Conservation (phyloP, 2,888 invertebrate genomes). For the Alsophila aescularia region DNA sequence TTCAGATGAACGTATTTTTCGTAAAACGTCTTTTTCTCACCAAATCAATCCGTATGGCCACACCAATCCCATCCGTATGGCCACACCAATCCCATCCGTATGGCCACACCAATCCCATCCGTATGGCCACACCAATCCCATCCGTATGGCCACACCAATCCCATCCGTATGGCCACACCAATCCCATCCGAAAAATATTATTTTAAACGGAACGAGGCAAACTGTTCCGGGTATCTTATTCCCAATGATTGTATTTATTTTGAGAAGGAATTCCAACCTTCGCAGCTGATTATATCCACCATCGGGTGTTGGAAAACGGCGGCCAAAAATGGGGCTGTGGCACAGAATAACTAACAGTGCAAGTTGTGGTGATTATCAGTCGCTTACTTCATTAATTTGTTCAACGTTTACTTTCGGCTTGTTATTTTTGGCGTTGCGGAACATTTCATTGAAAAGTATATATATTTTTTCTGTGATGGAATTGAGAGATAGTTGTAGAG, state of each 20-base stretch:
- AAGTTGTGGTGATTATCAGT: constrained; percentile 26
- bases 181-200: constrained; percentile 31
- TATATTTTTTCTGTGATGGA: background rate
- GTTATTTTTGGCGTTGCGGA: constrained; percentile 1
- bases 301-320: constrained; percentile 29
- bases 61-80: too few species aligned
- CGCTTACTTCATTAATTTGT: constrained; percentile 27
- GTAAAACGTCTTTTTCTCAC: too few species aligned
- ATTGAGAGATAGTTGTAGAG: background rate
- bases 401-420: constrained; percentile 6
- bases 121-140: too few species aligned
- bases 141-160: constrained; percentile 27
- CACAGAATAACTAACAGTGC: too few species aligned
- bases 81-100: too few species aligned
- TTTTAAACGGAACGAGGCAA: constrained; percentile 38
- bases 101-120: too few species aligned
- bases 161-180: constrained; percentile 26
- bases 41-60: too few species aligned
- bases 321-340: constrained; percentile 20
- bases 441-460: background rate
- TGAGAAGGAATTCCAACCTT: constrained; percentile 33
- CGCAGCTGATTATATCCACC: constrained; percentile 31
- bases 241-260: constrained; percentile 45
- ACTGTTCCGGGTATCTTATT: constrained; percentile 54
- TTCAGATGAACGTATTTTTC: too few species aligned